A percentile compares a stretch with the other conserved stretches of the same genome.
Conservation (phyloP, 2,113 vertebrate genomes). For the Paraplagusia blochii region DNA sequence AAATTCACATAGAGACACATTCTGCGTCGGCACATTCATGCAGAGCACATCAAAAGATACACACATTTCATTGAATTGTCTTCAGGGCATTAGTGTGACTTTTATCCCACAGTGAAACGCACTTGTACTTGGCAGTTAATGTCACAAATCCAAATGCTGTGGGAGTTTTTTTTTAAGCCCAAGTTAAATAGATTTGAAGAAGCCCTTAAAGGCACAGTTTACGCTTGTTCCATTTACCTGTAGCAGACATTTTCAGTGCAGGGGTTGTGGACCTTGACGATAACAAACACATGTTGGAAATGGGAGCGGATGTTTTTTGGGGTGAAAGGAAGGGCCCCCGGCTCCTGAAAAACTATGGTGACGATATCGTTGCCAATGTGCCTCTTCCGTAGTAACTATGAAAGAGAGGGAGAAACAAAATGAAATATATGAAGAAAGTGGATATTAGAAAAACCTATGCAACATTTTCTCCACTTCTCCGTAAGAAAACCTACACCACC, state of each 20-base stretch:
- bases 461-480: too few species aligned
- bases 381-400: constrained; percentile 91
- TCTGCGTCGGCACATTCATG: constrained; percentile 46
- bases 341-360: constrained; percentile 98
- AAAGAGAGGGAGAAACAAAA: neutral
- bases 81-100: constrained; percentile 22
- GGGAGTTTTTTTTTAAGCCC: neutral
- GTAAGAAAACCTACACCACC: too few species aligned
- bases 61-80: constrained; percentile 32
- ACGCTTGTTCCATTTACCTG: constrained; percentile 79
- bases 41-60: constrained; percentile 51
- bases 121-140: constrained; percentile 10
- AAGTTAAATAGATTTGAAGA: neutral
- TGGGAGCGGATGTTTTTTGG: constrained; percentile 96
- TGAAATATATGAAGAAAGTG: neutral
- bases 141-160: constrained; percentile 4
- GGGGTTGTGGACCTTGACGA: constrained; percentile 93
- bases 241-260: constrained; percentile 97
- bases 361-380: constrained; percentile 99
- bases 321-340: constrained; percentile 94
- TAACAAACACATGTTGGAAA: constrained; percentile 97
- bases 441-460: too few species aligned
- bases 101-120: constrained; percentile 1
- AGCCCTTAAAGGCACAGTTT: neutral
- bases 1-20: constrained; percentile 39